Conservation (phyloP, 2,113 vertebrate species). For the Sinocyclocheilus anophthalmus region DNA sequence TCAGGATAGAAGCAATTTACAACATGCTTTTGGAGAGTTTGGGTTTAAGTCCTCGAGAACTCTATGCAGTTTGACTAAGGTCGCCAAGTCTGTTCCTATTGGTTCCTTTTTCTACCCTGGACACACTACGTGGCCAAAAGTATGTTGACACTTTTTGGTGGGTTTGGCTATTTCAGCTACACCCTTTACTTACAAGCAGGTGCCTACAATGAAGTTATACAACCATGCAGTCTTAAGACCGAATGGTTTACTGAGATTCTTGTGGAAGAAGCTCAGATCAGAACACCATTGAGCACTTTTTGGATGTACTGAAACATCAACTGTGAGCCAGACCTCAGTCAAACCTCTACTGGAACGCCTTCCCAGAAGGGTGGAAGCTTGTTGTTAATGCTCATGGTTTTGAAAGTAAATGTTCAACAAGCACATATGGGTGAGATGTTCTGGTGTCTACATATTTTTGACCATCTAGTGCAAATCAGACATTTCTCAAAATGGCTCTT, state of each 20-base stretch:
- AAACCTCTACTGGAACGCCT: neutral
- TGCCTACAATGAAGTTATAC: neutral
- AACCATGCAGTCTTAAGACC: conserved; percentile 5
- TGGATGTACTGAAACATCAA: neutral
- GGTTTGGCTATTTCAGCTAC: neutral
- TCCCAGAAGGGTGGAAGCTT: neutral
- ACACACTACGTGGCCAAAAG: conserved; percentile 17
- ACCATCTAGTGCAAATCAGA: conserved; percentile 40
- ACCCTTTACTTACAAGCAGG: neutral
- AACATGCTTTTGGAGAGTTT: conserved; percentile 31
- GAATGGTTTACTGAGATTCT: neutral
- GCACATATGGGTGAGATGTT: conserved; percentile 1
- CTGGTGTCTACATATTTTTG: conserved; percentile 13
- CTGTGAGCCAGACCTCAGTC: neutral
- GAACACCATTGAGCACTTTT: neutral
- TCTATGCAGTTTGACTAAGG: conserved; percentile 45
- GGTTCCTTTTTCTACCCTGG: conserved; percentile 47
- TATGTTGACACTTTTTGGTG: neutral
- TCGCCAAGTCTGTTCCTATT: conserved; percentile 39
- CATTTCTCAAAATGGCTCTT: conserved; percentile 51
- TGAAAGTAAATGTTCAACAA: conserved; percentile 1
- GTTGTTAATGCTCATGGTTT: neutral
- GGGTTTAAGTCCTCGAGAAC: conserved; percentile 43
- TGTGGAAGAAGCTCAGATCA: neutral
- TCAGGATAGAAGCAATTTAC: conserved; percentile 39